Conservation (phyloP, 2,888 invertebrate genomes). For the Formica aserva region DNA sequence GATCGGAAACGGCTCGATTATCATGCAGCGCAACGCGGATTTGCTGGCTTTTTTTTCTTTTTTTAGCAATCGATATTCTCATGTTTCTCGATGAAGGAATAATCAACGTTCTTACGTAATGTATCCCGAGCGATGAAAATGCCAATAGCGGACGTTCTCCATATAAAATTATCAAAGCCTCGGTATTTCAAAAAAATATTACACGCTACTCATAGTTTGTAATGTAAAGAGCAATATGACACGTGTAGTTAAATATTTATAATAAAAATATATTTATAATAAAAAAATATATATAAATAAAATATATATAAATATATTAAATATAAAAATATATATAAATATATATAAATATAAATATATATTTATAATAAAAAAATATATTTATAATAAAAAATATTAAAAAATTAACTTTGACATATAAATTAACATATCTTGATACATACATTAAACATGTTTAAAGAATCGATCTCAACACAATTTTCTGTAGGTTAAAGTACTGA, state of each 20-base stretch:
- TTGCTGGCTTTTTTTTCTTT: background rate
- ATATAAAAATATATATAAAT: no score
- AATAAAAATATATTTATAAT: no score
- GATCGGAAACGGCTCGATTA: slow-evolving; percentile 10
- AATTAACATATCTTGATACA: background rate
- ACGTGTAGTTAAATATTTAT: background rate
- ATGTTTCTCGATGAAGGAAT: slow-evolving; percentile 23
- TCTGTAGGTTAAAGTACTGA: no score
- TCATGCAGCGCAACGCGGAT: slow-evolving; percentile 17
- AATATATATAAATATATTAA: no score
- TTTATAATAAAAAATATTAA: background rate
- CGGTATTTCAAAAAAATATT: background rate
- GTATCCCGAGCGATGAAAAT: slow-evolving; percentile 14
- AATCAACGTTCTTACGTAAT: background rate
- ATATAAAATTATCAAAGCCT: background rate
- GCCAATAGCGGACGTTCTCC: background rate
- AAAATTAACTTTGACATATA: background rate
- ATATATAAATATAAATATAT: no score
- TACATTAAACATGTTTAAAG: background rate
- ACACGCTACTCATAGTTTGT: background rate
- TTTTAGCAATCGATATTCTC: background rate
- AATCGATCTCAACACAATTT: background rate
- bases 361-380: background rate
- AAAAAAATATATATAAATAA: no score
- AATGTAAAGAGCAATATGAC: background rate